Evolutionary conservation across 2,797 vertebrate species (phyloP), one percentile per base, ranked within the genome.

Genomic region (Pelodytes ibericus): DNA sequence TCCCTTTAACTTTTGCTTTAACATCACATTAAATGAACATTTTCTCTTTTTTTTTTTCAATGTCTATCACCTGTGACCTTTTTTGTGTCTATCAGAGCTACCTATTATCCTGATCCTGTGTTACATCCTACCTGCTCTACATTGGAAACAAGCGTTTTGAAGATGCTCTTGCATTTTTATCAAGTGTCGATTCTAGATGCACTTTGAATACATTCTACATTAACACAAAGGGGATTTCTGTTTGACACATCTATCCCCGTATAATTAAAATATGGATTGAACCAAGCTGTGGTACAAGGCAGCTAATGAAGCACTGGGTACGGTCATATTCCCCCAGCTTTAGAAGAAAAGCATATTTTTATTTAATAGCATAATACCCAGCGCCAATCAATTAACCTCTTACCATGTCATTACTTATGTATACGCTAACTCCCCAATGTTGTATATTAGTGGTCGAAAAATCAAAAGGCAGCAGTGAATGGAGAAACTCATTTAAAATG

Each of bases 381-480:
- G 39, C 8, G 64, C 68, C 70, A 66, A 78, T 78, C 75, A 78
- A 78, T 78, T 78, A 78, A 78, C 75, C 75, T 72, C 70, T 78
- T 78, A 78, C 62, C 29, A 18, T 41, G 75, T 20, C 63, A 68
- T 78, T 77, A 77, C 57, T 72, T 67, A 72, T 72, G 62, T 72
- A 72, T 72, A 51, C 36, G 15, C 51, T 39, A 72, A 67, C 69
- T 66, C 70, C 68, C 69, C 24, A 59, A 41, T 60, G 49, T 79
- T 79, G 68, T 71, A 70, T 79, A 75, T 66, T 74, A 76, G 68
- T 81, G 80, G 51, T 64, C 66, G 72, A 75, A 75, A 80, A 91
- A 93, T 94, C 91, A 90, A 90, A n/a, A 94, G 85, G 73, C 68
- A 91, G 87, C 90, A 87, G 84, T 85, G 86, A 91, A 91, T 83